Conservation (phyloP, 2,888 invertebrate genomes). For the Acanthococcus lagerstroemiae region DNA sequence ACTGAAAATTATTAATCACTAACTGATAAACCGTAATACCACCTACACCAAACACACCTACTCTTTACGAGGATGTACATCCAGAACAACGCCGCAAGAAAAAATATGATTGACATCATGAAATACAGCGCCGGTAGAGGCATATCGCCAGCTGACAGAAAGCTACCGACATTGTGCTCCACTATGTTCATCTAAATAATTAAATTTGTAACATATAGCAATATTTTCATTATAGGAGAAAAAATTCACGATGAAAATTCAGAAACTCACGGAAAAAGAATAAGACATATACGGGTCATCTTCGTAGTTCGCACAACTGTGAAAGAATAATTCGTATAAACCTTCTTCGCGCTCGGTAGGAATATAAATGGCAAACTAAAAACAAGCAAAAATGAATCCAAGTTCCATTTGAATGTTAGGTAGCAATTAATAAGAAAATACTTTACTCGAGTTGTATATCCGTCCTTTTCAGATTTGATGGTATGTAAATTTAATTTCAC, state of each 20-base stretch:
- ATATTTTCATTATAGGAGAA: constrained; percentile 4
- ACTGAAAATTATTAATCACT: constrained; percentile 8
- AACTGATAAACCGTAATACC: too few relatives aligned
- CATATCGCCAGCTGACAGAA: constrained; percentile 91
- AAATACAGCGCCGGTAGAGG: constrained; percentile 86
- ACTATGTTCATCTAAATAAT: constrained; percentile 65
- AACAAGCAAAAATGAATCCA: constrained; percentile 32
- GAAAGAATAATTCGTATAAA: constrained; percentile 87
- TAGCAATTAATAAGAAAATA: neutral
- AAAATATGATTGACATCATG: constrained; percentile 81
- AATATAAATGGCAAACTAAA: constrained; percentile 68
- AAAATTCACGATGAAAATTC: constrained; percentile 8
- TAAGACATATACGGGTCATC: constrained; percentile 50
- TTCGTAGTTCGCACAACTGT: constrained; percentile 73
- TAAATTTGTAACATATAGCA: constrained; percentile 1
- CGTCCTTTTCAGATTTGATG: neutral
- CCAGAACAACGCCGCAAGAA: constrained; percentile 85
- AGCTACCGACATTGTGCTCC: constrained; percentile 76
- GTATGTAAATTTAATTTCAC: neutral
- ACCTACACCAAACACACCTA: constrained; percentile 48
- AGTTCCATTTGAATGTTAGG: neutral
- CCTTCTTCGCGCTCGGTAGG: constrained; percentile 72
- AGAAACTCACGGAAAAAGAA: constrained; percentile 48
- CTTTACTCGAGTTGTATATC: neutral
- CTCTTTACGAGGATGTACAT: constrained; percentile 73